Evolutionary conservation across 2,113 vertebrate species (phyloP).

Genomic region (Hippocampus zosterae): DNA sequence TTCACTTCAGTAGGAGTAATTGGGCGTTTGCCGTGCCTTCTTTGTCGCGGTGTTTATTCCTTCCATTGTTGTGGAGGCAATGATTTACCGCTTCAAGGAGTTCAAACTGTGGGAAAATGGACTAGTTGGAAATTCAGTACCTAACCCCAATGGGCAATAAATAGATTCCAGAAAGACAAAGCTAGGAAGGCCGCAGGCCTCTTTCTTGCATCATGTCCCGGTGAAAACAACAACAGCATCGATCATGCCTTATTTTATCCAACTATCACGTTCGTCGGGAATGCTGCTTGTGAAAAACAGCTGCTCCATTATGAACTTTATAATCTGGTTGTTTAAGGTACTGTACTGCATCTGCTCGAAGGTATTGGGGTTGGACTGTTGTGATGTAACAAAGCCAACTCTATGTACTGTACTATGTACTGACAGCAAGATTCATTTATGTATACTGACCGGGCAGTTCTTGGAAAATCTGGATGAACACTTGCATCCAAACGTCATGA

Average conservation of each 20-base stretch:
- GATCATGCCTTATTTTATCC: conserved; percentile 12
- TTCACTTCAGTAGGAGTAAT: neutral
- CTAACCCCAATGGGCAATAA: conserved; percentile 43
- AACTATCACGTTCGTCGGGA: neutral
- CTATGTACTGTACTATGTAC: no score
- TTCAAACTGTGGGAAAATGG: conserved; percentile 50
- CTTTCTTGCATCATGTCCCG: conserved; percentile 14
- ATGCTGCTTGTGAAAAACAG: no score
- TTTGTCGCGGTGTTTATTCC: conserved; percentile 24
- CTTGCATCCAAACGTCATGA: neutral
- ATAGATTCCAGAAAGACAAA: conserved; percentile 40
- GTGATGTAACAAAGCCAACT: no score
- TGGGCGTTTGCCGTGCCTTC: conserved; percentile 19
- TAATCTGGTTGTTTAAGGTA: no score
- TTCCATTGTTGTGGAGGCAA: conserved; percentile 38
- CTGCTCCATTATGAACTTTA: no score
- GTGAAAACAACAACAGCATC: conserved; percentile 30
- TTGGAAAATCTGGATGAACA: neutral
- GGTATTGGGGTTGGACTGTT: no score
- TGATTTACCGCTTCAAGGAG: conserved; percentile 52
- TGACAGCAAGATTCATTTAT: neutral
- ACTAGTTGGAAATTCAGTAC: conserved; percentile 47
- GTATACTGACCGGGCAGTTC: neutral
- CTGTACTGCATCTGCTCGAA: no score
- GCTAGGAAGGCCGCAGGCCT: neutral